phyloP scores from a whole-genome alignment of 2,888 invertebrate genomes.

The Protonemura montana region DNA sequence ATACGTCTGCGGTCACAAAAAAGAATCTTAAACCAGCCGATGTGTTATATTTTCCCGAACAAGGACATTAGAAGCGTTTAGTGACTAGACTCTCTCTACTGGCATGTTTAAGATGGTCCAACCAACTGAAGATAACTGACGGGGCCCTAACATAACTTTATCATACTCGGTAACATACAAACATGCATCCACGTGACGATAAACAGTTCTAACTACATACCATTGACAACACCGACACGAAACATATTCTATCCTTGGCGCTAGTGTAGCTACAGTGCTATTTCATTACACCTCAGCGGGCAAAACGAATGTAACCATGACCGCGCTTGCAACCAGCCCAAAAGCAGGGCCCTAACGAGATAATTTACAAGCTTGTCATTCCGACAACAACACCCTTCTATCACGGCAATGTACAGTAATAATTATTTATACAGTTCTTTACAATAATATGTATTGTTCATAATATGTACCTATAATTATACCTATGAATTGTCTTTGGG shows the following conservation, averaged over 20 bases:
- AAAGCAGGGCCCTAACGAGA: neutral
- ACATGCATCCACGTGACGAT: constrained; percentile 37
- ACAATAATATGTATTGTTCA: constrained; percentile 25
- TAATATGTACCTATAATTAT: constrained; percentile 32
- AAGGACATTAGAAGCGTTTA: constrained; percentile 48
- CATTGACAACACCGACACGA: constrained; percentile 30
- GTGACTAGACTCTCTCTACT: constrained; percentile 51
- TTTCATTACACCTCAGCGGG: neutral
- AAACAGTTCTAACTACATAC: neutral
- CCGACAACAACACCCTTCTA: neutral
- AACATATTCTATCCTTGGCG: constrained; percentile 44
- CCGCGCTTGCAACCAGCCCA: neutral
- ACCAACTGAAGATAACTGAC: constrained; percentile 15
- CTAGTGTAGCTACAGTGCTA: constrained; percentile 32
- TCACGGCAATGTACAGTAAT: constrained; percentile 23
- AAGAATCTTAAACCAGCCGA: constrained; percentile 48
- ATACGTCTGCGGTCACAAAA: constrained; percentile 60
- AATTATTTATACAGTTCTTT: constrained; percentile 21
- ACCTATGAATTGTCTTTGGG: constrained; percentile 42
- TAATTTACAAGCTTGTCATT: constrained; percentile 2
- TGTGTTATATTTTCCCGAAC: constrained; percentile 43
- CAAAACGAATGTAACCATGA: neutral
- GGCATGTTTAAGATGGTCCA: constrained; percentile 49
- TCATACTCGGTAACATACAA: constrained; percentile 27
- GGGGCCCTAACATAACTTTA: neutral